Evolutionary conservation across 2,888 invertebrate species (phyloP).

Genomic region (Hemaris fuciformis): DNA sequence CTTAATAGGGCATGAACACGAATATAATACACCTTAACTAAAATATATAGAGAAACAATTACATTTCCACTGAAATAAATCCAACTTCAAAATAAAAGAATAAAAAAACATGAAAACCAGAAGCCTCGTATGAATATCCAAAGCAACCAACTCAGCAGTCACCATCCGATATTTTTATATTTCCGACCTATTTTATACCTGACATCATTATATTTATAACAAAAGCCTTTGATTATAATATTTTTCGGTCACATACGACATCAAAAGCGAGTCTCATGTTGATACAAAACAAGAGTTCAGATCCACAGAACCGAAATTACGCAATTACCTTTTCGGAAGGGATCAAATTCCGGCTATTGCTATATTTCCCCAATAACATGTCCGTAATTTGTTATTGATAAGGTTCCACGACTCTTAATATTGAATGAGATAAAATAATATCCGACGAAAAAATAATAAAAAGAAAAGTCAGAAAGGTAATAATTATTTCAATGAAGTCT

Average conservation of each 20-base stretch:
- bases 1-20: too few relatives aligned
- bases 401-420: background rate
- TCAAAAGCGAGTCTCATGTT: background rate
- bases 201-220: background rate
- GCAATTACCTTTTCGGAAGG: slow-evolving; percentile 8
- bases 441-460: background rate
- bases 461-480: background rate
- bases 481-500: background rate
- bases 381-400: background rate
- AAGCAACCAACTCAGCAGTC: too few relatives aligned
- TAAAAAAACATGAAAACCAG: too few relatives aligned
- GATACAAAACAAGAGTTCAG: background rate
- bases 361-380: background rate
- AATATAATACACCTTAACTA: too few relatives aligned
- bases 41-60: too few relatives aligned
- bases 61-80: too few relatives aligned
- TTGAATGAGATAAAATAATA: background rate
- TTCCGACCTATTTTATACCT: too few relatives aligned
- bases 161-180: too few relatives aligned
- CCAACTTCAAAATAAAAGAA: too few relatives aligned
- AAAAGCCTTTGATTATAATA: background rate
- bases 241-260: background rate
- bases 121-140: too few relatives aligned
- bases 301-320: background rate
- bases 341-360: slow-evolving; percentile 8